Base-by-base conservation (phyloP, 2,797 vertebrate species). In the Myotis myotis region DNA sequence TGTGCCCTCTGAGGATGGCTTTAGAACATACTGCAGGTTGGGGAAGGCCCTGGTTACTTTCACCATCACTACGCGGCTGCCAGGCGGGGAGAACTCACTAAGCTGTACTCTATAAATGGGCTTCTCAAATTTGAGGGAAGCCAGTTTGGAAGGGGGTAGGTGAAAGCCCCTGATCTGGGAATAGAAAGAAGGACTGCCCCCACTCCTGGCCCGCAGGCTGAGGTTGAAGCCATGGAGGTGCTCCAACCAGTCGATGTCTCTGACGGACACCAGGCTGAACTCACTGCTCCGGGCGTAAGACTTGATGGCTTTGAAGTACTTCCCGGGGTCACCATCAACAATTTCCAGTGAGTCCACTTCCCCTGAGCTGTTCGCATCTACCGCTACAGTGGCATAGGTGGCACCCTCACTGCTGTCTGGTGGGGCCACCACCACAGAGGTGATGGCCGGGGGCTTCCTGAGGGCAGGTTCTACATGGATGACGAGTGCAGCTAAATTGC, bases 121-220 rank as follows among this genome's bases (percentile, higher is more conserved):
- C 89, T 99, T 98, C 92, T 99, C 97, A 97, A 99, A 99, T 22
- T 71, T 98, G 96, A 99, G 95, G 0, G 98, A 98, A 66, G 96
- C 98, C 44, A 98, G 97, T 96, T 97, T 98, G 97, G 98, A 97
- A 15, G 99, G 94, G 0, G 99, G 98, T 85, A 99, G 97, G 62
- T 99, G 98, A 78, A 99, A 97, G 57, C 98, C 97, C 96, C 97
- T 98, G 96, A 99, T 25, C 82, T 98, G 97, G 68, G 99, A 99
- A 90, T 98, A 97, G 53, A 98, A 96, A 88, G 98, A 97, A 28
- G 99, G 98, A 19, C 97, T 98, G 94, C 98, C 98, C 83, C 97
- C 98, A 95, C 99, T 99, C 98, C 98, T 99, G 62, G 99, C 99
- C 98, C 99, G 99, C 89, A 99, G 98, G 49, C 99, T 99, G 94